Conservation (phyloP, 2,113 vertebrate species). For the Lepus americanus region DNA sequence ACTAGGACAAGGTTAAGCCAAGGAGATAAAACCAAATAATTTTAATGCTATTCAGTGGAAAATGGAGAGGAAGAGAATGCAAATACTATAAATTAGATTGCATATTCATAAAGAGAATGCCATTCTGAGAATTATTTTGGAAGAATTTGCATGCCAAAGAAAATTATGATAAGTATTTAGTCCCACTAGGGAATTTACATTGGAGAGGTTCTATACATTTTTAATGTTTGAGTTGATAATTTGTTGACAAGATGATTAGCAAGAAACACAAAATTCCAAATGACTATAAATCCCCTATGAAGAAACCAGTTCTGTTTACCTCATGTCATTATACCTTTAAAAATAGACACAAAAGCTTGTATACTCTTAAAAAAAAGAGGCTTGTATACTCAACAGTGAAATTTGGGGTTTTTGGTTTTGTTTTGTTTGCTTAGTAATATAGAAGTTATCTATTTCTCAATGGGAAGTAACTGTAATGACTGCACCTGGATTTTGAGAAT, state of each 20-base stretch:
- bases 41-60: not conserved
- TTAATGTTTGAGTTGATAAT: not conserved
- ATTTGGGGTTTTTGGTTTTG: not conserved
- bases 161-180: slow-evolving; percentile 36
- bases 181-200: not conserved
- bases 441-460: slow-evolving; percentile 21
- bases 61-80: not conserved
- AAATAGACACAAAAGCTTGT: not conserved
- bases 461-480: not conserved
- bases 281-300: not conserved
- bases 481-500: not conserved
- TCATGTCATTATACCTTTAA: not conserved
- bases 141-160: slow-evolving; percentile 32
- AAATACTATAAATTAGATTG: not conserved
- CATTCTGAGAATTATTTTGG: slow-evolving; percentile 46
- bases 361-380: not conserved
- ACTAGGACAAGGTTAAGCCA: slow-evolving; percentile 24
- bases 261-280: slow-evolving; percentile 23
- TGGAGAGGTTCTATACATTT: not conserved
- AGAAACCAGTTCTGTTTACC: not conserved
- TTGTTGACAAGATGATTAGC: not conserved
- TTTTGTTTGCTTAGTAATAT: not conserved
- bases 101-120: not conserved
- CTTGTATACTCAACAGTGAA: not conserved
- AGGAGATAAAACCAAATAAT: not conserved